These are phyloP conservation scores for Protonemura montana DNA, from an alignment of 2,888 invertebrate species.

Conservation along the genomic window DNA sequence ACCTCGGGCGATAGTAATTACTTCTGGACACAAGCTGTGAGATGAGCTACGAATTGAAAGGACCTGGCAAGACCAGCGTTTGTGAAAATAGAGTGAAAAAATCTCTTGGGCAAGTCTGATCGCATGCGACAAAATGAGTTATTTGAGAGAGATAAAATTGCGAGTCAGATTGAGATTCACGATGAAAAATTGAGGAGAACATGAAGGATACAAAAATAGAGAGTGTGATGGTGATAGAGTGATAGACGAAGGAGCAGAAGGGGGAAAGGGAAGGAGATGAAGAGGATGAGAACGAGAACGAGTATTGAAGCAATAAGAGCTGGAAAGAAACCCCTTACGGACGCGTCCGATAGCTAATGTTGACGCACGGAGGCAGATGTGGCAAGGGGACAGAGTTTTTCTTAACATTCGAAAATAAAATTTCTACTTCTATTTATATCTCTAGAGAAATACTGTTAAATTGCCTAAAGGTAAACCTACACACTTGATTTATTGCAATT, in stretches of 20 bases:
- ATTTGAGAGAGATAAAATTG: conserved; percentile 19
- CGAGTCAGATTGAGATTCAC: conserved; percentile 24
- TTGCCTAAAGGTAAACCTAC: not conserved
- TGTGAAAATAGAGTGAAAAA: conserved; percentile 27
- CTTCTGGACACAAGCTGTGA: conserved; percentile 35
- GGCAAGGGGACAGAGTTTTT: not conserved
- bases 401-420: not conserved
- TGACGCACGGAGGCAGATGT: not conserved
- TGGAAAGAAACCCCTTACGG: not conserved
- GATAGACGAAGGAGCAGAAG: not conserved
- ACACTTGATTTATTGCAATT: not conserved
- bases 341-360: conserved; percentile 1
- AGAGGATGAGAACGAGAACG: not conserved
- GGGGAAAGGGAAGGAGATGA: not conserved
- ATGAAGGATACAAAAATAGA: conserved; percentile 26
- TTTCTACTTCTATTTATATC: not conserved
- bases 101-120: not conserved
- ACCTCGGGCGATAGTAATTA: conserved; percentile 27
- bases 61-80: conserved; percentile 13
- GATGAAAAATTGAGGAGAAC: conserved; percentile 30
- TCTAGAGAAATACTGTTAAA: not conserved
- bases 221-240: conserved; percentile 1
- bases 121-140: conserved; percentile 13
- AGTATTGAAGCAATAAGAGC: conserved; percentile 26
- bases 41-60: conserved; percentile 36